Conservation (phyloP, 2,797 vertebrate genomes). For the Petrocephalus schoutedeni region DNA sequence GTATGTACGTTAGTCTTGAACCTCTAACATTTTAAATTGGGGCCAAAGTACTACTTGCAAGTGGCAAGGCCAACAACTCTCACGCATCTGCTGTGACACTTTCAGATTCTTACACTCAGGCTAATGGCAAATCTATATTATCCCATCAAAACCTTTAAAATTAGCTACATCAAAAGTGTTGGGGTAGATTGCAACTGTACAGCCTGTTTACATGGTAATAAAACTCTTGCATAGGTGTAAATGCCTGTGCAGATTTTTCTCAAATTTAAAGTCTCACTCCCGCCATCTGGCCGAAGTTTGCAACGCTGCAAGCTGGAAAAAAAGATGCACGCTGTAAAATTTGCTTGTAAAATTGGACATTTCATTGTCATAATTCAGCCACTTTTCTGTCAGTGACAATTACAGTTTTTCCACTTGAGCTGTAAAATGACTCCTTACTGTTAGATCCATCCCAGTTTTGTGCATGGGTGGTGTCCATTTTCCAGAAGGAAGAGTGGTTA, state of each 20-base stretch:
- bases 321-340: background rate
- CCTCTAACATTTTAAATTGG: background rate
- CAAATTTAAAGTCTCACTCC: too few species aligned
- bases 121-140: too few species aligned
- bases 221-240: too few species aligned
- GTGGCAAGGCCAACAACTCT: background rate
- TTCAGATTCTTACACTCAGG: too few species aligned
- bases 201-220: too few species aligned
- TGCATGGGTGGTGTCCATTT: background rate
- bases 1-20: background rate
- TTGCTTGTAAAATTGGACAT: background rate
- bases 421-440: background rate
- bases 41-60: background rate
- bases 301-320: background rate
- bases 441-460: background rate
- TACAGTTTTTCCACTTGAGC: background rate
- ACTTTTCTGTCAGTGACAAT: background rate
- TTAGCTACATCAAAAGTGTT: too few species aligned
- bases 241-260: too few species aligned
- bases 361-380: background rate
- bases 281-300: too few species aligned
- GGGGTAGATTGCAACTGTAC: too few species aligned
- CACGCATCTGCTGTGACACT: too few species aligned
- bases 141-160: too few species aligned
- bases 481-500: background rate